Conservation (phyloP, 2,888 invertebrate species). For the Ormyrus thymus region DNA sequence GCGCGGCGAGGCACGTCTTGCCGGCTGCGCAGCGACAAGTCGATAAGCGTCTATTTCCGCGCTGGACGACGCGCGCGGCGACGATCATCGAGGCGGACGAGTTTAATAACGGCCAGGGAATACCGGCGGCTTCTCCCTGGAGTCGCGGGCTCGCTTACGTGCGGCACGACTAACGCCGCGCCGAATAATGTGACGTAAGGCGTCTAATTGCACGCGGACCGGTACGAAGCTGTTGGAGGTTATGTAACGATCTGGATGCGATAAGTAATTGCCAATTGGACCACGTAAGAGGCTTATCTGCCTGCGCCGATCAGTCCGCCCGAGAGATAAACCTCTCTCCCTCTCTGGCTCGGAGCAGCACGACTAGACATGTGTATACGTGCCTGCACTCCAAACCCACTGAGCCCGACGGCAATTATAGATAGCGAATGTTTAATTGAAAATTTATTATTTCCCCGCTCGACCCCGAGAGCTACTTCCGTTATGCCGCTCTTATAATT, state of each 20-base stretch:
- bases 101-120: conserved; percentile 7
- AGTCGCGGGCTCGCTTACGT: not conserved
- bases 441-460: conserved; percentile 30
- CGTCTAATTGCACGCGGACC: conserved; percentile 55
- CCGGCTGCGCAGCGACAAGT: not conserved
- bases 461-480: too few species aligned
- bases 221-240: conserved; percentile 55
- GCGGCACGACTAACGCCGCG: not conserved
- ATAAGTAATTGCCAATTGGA: conserved; percentile 59
- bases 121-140: not conserved
- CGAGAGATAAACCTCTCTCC: conserved; percentile 49
- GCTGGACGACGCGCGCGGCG: conserved; percentile 7
- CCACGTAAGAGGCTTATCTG: conserved; percentile 59
- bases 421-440: conserved; percentile 49
- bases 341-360: not conserved
- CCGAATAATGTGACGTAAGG: conserved; percentile 57
- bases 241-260: conserved; percentile 57
- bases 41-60: conserved; percentile 23
- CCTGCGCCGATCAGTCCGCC: conserved; percentile 52
- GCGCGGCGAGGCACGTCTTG: not conserved
- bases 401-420: conserved; percentile 12
- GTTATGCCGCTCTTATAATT: too few species aligned
- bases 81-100: conserved; percentile 5
- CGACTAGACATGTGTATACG: not conserved
- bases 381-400: not conserved